Evolutionary conservation across 2,113 vertebrate genomes (phyloP), one percentile per base, ranked within the genome.

Genomic region (Sinocyclocheilus anshuiensis): DNA sequence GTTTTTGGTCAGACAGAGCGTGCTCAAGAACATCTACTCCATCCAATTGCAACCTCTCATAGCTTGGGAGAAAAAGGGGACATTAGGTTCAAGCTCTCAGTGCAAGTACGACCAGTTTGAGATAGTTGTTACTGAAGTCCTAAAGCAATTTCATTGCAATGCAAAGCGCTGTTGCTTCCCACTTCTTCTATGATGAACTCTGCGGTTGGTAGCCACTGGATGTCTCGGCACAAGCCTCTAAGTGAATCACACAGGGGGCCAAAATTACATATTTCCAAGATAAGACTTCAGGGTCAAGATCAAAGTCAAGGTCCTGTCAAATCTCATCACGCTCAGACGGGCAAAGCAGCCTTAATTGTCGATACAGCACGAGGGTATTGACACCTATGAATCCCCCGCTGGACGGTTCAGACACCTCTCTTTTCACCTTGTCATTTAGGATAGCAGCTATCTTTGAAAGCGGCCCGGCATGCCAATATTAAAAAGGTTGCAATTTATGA

Each of bases 401-500:
- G 88, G 74, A 86, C 26, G 89, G 86, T 87, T 87, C 39, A 53
- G 77, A 86, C 88, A 88, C 86, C 72, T 78, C 53, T 59, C 57
- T 53, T 82, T 87, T 86, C 85, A 84, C 89, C 88, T 84, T 89
- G 88, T 90, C 82, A 87, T 85, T 39, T 88, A 90, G 88, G 45
- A 80, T 42, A 88, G 63, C 1, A 33, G 77, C 78, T 33, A 84
- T 90, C 87, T 90, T 55, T 67, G 8, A 45, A 76, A 90, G 79
- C 87, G 83, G 91, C 63, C 75, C 77, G 84, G 85, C 84, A 89
- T 90, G 92, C 88, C 92, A 88, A 92, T 93, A 93, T 90, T 90
- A 92, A 93, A 94, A 93, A 93, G 90, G 90, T 93, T 33, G 76
- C 92, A 91, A 93, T 93, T 94, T 94, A 91, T 94, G 89, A 94